Base-by-base conservation (phyloP, 2,797 vertebrate species). In the Hydrophis major region DNA sequence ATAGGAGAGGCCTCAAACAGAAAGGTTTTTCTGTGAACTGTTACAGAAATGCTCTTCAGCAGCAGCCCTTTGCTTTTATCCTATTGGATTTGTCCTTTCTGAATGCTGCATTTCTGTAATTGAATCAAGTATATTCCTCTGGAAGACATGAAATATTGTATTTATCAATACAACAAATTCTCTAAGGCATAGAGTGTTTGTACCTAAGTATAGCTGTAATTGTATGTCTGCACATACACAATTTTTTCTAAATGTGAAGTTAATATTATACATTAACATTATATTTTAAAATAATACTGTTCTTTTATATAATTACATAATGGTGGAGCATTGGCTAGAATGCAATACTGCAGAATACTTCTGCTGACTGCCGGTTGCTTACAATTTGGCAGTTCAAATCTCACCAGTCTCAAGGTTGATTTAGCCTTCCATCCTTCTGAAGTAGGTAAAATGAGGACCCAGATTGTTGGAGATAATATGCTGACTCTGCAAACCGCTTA, bases 131-230 rank as follows among this genome's bases (percentile, higher is more conserved):
- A 66, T 78, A 55, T 69, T 88, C 89, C 53, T 63, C 3, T 90
- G 61, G 50, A 90, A 59, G 90, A 93, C 42, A 69, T 90, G 90
- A 90, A 93, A 88, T 66, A 92, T 66, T 90, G 32, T 57, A 86
- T 83, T 91, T 89, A 7, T 92, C 57, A 57, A 47, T 50, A 88
- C 56, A 93, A 25, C 8, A 88, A 90, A 90, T 61, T 90, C 56
- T n/a, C 32, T 91, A 11, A 83, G 56, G 88, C 37, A 18, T 20
- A 37, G n/a, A 37, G n/a, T 78, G 74, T 11, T 78, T 93, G 47
- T 66, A 88, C 63, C 37, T 47, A 6, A 14, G 53, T 42, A 91
- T 42, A 74, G 50, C 25, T 56, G 88, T 10, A 20, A 2, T 6
- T 4, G 37, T 50, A 69, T 22, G 18, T n/a, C 18, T 10, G 8